Evolutionary conservation across 2,113 vertebrate species (phyloP).

Genomic region (Heterotilapia buettikoferi): DNA sequence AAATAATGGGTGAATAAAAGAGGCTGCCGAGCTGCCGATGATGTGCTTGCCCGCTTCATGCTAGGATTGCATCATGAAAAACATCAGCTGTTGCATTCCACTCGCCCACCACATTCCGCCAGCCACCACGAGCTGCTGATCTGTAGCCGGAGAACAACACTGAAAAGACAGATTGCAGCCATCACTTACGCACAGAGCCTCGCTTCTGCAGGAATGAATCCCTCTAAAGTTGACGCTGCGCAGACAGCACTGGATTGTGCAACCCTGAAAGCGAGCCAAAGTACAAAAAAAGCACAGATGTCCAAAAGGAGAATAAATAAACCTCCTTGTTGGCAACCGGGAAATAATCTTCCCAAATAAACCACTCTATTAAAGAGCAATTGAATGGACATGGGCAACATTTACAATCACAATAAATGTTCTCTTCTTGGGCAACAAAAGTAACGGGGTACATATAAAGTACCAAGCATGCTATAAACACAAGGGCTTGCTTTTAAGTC

Average conservation of each 20-base stretch:
- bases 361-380: neutral
- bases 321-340: neutral
- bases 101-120: slow-evolving; percentile 14
- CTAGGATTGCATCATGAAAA: slow-evolving; percentile 49
- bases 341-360: neutral
- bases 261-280: neutral
- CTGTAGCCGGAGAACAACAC: neutral
- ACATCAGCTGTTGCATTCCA: slow-evolving; percentile 49
- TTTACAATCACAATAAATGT: neutral
- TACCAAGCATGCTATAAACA: neutral
- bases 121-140: slow-evolving; percentile 11
- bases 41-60: slow-evolving; percentile 35
- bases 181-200: neutral
- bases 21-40: neutral
- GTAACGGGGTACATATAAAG: neutral
- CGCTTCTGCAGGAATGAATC: neutral
- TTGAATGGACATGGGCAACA: neutral
- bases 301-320: neutral
- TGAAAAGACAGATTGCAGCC: slow-evolving; percentile 4
- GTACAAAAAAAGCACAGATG: neutral
- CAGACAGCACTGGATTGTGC: neutral
- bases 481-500: neutral
- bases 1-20: slow-evolving; percentile 28
- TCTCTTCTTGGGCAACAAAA: neutral
- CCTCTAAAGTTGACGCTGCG: neutral